Percentiles rank a stretch among this genome's conserved stretches.
Evolutionary conservation across 2,797 vertebrate genomes (phyloP).

Genomic region (Gobio occitaniae): DNA sequence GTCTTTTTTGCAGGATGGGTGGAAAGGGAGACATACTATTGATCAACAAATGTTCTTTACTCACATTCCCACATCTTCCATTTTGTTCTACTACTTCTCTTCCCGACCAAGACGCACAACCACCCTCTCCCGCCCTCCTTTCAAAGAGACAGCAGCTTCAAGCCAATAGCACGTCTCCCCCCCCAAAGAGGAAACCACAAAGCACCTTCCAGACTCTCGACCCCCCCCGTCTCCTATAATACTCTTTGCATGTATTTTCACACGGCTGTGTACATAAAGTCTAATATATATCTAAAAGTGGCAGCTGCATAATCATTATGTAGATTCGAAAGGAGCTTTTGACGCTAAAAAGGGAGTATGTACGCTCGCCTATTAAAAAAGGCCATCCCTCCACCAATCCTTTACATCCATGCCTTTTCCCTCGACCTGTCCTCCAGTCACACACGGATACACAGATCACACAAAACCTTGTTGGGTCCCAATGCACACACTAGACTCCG

Average conservation of each 20-base stretch:
- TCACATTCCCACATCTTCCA: conserved; percentile 73
- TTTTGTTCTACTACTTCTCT: conserved; percentile 67
- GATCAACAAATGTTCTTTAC: conserved; percentile 74
- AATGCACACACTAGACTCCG: conserved; percentile 64
- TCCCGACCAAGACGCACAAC: conserved; percentile 48
- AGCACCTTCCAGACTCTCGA: conserved; percentile 78
- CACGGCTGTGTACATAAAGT: conserved; percentile 83
- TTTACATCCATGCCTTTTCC: conserved; percentile 27
- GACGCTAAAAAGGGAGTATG: conserved; percentile 69
- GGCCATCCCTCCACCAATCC: conserved; percentile 64
- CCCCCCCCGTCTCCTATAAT: conserved; percentile 73
- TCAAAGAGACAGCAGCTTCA: conserved; percentile 77
- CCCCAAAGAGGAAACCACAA: conserved; percentile 79
- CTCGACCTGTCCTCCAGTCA: conserved; percentile 71
- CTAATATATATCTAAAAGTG: conserved; percentile 81
- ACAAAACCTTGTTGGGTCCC: conserved; percentile 64
- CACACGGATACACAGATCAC: conserved; percentile 73
- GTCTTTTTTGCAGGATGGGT: conserved; percentile 78
- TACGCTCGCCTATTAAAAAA: conserved; percentile 73
- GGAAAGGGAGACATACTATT: conserved; percentile 86
- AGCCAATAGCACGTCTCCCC: conserved; percentile 79
- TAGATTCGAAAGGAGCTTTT: conserved; percentile 79
- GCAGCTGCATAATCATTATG: conserved; percentile 84
- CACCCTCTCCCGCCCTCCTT: conserved; percentile 54
- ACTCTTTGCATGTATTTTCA: conserved; percentile 84